Evolutionary conservation across 2,113 vertebrate genomes (phyloP), one percentile per base, ranked within the genome.

Genomic region (Cyprinodon brontotheroides): DNA sequence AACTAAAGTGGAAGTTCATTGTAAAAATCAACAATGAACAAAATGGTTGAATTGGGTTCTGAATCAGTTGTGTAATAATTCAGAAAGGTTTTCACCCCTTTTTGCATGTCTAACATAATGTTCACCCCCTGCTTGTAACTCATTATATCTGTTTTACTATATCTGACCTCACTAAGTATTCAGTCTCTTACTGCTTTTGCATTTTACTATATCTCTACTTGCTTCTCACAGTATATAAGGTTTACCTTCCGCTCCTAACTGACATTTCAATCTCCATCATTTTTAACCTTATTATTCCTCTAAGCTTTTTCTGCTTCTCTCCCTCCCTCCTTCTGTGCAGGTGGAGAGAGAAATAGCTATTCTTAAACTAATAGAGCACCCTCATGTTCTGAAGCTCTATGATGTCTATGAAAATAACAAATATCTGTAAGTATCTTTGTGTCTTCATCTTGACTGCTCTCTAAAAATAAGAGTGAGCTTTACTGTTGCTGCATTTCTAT

Each of bases 331-430:
- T 59, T 83, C 75, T 72, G 11, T 84, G 74, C 91, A 97, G 96
- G 96, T 97, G 93, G 96, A 97, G 90, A 94, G 96, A 88, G 96
- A 97, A 92, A 97, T 97, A 77, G 96, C 96, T 78, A 97, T 97
- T 93, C 93, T 97, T 90, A 97, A 97, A 92, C 95, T 97, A 88
- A 97, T 97, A 17, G 96, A 97, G 83, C 96, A 97, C 68, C 96
- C 96, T 0, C 96, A 97, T 1, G 96, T 97, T 82, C 95, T 97
- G 90, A 97, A 97, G 91, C 95, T 97, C 78, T 94, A 97, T 61
- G 96, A 97, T 39, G 96, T 97, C 90, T 97, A 97, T 80, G 96
- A 97, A 91, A 97, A 97, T 93, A 97, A 97, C 96, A 97, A 97
- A 95, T 96, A 97, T 93, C 94, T 97, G 96, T 97, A 94, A 96